Conservation (phyloP, 2,888 invertebrate genomes). For the Ennomos quercinarius region DNA sequence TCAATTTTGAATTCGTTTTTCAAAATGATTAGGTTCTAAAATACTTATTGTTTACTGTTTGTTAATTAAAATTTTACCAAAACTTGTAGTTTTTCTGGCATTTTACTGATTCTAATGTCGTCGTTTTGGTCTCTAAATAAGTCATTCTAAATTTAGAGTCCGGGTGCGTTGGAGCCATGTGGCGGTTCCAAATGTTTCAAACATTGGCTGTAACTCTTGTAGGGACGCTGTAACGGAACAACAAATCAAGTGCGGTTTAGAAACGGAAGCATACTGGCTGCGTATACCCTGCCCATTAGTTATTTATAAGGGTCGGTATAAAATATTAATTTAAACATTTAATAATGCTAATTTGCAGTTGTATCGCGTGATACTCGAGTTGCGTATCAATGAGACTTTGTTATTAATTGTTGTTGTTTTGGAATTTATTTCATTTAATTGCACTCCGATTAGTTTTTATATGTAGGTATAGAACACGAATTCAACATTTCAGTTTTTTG, state of each 20-base stretch:
- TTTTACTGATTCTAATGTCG: constrained; percentile 36
- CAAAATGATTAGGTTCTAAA: too few species aligned
- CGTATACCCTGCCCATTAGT: constrained; percentile 69
- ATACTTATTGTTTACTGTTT: too few species aligned
- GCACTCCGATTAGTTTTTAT: neutral
- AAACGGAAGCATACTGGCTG: constrained; percentile 72
- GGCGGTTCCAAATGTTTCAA: constrained; percentile 69
- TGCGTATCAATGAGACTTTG: constrained; percentile 35
- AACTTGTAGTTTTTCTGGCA: constrained; percentile 15
- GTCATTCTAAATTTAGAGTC: constrained; percentile 59
- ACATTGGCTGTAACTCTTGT: constrained; percentile 67
- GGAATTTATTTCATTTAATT: constrained; percentile 31
- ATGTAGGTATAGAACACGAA: neutral
- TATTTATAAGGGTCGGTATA: constrained; percentile 58
- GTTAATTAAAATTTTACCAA: too few species aligned
- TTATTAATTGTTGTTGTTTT: constrained; percentile 37
- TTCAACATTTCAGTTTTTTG: neutral
- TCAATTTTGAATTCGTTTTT: too few species aligned
- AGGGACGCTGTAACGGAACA: constrained; percentile 61
- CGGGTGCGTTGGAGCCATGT: constrained; percentile 66
- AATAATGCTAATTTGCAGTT: constrained; percentile 37
- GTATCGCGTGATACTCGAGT: constrained; percentile 35
- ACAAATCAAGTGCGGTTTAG: constrained; percentile 81
- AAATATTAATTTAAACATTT: constrained; percentile 45
- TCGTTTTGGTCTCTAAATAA: constrained; percentile 43